Evolutionary conservation across 2,797 vertebrate species (phyloP), one percentile per base, ranked within the genome.

Genomic region (Characodon lateralis): DNA sequence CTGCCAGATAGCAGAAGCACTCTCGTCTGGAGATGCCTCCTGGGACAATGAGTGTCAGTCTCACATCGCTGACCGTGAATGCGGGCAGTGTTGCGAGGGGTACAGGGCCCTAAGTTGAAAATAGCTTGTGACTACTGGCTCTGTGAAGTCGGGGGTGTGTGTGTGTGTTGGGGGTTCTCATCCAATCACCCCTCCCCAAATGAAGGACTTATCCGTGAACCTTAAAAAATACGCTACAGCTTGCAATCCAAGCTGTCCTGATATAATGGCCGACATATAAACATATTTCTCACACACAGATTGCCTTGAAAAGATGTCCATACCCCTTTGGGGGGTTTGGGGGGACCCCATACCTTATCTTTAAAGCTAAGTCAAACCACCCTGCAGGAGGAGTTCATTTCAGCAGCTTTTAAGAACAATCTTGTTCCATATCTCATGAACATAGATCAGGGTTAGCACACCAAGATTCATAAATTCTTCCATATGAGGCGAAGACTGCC

Each of bases 61-160:
- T 89, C 92, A 93, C 92, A 89, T 93, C 85, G 80, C 6, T 87
- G 90, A 87, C 84, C 61, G 79, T 92, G 92, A 94, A 94, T 91
- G 81, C 76, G 84, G 81, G 78, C 83, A 74, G 80, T 85, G 84
- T 84, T 85, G 83, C 71, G 72, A 80, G 72, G 79, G 81, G 69
- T 73, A 16, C 81, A 55, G 69, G 63, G 78, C 82, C 66, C 82
- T 18, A 18, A 79, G 76, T 83, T 83, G 83, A 92, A 91, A 85
- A 90, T 88, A 88, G 76, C 84, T 79, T 77, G 77, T 80, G 77
- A 83, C 81, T 74, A 83, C 76, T 78, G 79, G 84, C 74, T 81
- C 74, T 51, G 79, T 28, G 35, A 75, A 2, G 73, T 70, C 51
- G 48, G 31, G 61, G 24, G 22, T 59, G 58, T 28, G 56, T 58